A percentile compares a stretch with the other conserved stretches of the same genome.
Evolutionary conservation across 2,113 vertebrate species (phyloP).

Genomic region (Origma solitaria): DNA sequence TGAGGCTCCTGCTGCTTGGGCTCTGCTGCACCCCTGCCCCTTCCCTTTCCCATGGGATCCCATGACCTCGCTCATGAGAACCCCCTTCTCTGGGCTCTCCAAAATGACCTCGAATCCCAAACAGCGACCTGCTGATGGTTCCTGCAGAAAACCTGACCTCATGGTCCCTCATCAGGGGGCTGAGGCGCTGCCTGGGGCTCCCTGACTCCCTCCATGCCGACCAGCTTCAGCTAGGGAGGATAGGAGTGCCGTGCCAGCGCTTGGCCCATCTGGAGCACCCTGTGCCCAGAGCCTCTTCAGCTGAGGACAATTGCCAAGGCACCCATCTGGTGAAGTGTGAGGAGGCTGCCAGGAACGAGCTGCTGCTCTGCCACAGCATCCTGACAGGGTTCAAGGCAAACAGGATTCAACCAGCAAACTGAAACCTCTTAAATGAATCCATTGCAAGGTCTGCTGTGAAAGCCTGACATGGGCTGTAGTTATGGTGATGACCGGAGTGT

Average conservation of each 20-base stretch:
- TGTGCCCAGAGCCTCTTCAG: background rate
- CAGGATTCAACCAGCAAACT: background rate
- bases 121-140: background rate
- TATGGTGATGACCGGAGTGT: background rate
- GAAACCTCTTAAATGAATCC: background rate
- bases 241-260: background rate
- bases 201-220: rapidly evolving
- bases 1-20: background rate
- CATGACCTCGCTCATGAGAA: rapidly evolving
- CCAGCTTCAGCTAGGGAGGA: background rate
- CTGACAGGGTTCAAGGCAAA: background rate
- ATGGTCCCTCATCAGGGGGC: background rate
- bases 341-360: background rate
- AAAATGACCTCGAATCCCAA: background rate
- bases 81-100: background rate
- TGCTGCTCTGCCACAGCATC: background rate
- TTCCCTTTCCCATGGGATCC: background rate
- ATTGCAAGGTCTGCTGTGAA: background rate
- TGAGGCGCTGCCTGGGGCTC: background rate
- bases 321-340: background rate
- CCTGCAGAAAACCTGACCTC: background rate
- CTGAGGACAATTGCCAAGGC: background rate
- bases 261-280: background rate
- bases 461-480: background rate
- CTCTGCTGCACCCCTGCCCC: background rate